Evolutionary conservation across 2,888 invertebrate genomes (phyloP).

Genomic region (Dromius quadrimaculatus): DNA sequence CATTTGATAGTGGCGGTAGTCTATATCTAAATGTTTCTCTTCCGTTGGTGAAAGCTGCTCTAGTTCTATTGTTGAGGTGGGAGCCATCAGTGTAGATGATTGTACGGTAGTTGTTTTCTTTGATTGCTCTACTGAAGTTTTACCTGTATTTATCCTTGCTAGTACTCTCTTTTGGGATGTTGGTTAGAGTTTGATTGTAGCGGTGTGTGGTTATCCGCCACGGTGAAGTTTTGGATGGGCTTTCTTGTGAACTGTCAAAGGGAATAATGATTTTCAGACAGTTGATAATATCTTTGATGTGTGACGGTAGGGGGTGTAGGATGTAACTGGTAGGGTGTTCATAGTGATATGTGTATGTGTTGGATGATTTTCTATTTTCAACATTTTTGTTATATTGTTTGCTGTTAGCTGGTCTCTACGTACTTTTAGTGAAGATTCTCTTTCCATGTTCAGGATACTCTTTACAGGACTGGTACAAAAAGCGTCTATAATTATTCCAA

Average conservation of each 20-base stretch:
- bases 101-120: not conserved
- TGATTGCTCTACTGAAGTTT: not conserved
- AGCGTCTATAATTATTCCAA: not conserved
- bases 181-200: not conserved
- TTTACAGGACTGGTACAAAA: not conserved
- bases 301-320: not conserved
- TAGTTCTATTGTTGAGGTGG: conserved; percentile 10
- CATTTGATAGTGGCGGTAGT: conserved; percentile 9
- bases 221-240: not conserved
- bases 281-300: not conserved
- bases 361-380: not conserved
- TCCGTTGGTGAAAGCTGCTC: conserved; percentile 6
- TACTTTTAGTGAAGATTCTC: not conserved
- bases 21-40: not conserved
- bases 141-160: not conserved
- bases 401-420: not conserved
- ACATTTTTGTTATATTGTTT: not conserved
- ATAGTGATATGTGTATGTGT: not conserved
- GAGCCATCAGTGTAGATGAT: conserved; percentile 28
- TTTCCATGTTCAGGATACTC: not conserved
- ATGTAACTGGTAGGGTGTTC: not conserved
- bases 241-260: not conserved
- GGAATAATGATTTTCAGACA: not conserved
- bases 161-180: not conserved
- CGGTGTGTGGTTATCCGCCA: not conserved